Evolutionary conservation across 2,888 invertebrate species (phyloP), one percentile per base, ranked within the genome.

Genomic region (Drosophila kambysellisi): DNA sequence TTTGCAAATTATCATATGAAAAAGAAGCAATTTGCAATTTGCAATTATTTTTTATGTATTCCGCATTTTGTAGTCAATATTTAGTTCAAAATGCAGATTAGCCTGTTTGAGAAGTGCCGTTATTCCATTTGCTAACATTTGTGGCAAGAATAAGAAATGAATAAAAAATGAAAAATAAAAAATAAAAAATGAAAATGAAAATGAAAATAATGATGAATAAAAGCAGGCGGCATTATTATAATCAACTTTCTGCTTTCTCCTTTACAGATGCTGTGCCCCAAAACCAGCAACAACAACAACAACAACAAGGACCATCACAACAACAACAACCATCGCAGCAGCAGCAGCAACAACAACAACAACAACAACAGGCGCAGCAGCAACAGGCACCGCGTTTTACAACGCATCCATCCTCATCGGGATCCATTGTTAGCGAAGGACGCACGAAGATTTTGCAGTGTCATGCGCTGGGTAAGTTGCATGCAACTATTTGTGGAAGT

Each of bases 391-490:
- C 98, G 61, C 95, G 97, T 83, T 98, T 98, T 93, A 96, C 96
- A 89, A 96, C 96, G 89, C 97, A 97, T 91, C 97, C 97, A 48
- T 97, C 97, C 56, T 96, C 96, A 73, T 96, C 97, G 70, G 97
- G 97, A 90, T 97, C 96, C 92, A 96, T 97, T 91, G 97, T 98
- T 81, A 96, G 96, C 92, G 97, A 97, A 94, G 97, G 97, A 92
- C 95, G 96, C 72, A 97, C 96, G 56, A 98, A 98, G 95, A 97
- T 98, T 92, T 95, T 99, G 81, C 97, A 98, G 93, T 99, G 98
- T 94, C 96, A 97, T 93, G 98, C 98, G 25, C 95, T 96, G 92
- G 98, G 98, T 97, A 94, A 95, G 95, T 94, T 68, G 53, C 73
- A 67, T 57, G 76, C 46, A 67, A 63, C 58, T 50, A 54, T 59